Conservation (phyloP, 1,140 invertebrate species). For the Batillaria attramentaria region DNA sequence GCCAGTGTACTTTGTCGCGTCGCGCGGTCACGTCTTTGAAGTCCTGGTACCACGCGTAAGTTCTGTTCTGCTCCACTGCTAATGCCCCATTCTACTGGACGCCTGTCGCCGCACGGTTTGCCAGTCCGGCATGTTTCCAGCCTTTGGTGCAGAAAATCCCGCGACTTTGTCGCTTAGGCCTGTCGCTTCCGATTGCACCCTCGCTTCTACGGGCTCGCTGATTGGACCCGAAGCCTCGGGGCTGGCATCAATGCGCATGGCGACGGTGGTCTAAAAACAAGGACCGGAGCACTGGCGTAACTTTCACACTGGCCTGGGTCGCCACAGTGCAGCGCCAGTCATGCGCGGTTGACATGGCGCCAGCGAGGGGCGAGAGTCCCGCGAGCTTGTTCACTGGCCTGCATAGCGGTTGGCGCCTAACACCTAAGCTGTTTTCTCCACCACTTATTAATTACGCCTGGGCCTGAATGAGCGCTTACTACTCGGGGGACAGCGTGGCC, state of each 20-base stretch:
- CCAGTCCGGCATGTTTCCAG: no score
- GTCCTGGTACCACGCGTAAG: no score
- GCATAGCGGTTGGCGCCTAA: background rate
- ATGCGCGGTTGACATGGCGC: background rate
- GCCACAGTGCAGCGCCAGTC: background rate
- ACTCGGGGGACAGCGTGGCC: no score
- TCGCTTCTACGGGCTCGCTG: background rate
- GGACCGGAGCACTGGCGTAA: background rate
- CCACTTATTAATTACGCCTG: conserved; percentile 7
- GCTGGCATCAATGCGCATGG: no score
- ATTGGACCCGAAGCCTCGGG: no score
- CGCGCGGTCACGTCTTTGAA: no score
- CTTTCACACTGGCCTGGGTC: conserved; percentile 1
- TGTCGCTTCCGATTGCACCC: background rate
- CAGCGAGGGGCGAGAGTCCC: background rate
- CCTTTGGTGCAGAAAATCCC: no score
- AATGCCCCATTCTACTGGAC: no score
- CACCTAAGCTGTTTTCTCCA: background rate
- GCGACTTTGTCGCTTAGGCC: no score
- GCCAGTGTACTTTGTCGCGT: no score
- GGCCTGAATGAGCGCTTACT: background rate
- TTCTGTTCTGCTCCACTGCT: no score
- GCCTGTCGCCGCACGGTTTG: no score
- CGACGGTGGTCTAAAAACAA: background rate
- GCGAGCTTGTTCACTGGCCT: background rate